Percentiles rank a stretch among this genome's conserved stretches.
Conservation (phyloP, 1,140 invertebrate species). For the Periplaneta americana region DNA sequence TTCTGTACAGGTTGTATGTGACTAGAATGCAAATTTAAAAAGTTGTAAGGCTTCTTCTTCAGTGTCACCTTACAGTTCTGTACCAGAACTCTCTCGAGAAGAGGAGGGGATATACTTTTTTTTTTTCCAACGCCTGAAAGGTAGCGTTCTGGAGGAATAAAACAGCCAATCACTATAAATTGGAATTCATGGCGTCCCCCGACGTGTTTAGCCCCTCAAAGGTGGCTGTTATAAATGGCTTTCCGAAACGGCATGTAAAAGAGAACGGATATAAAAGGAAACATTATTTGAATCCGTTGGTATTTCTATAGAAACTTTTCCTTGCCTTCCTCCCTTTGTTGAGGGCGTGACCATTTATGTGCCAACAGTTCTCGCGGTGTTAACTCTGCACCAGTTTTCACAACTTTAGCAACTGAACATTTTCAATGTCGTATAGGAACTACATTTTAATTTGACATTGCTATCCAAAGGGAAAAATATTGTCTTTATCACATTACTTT, state of each 20-base stretch:
- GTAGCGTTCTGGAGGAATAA: background rate
- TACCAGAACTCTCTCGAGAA: background rate
- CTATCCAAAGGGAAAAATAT: too few relatives aligned
- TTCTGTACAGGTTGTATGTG: background rate
- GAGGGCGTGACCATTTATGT: background rate
- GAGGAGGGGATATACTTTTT: background rate
- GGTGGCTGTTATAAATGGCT: background rate
- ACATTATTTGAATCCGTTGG: background rate
- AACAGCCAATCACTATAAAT: background rate
- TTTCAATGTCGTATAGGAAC: background rate
- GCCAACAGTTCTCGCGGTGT: background rate
- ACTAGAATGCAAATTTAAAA: background rate
- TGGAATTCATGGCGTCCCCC: background rate
- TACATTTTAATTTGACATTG: background rate
- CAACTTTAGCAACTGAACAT: background rate
- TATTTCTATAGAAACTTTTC: background rate
- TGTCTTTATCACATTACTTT: too few relatives aligned
- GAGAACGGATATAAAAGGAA: background rate
- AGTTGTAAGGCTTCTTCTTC: background rate
- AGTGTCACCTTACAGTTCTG: background rate
- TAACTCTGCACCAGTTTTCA: background rate
- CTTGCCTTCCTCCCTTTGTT: background rate
- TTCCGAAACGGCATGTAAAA: background rate
- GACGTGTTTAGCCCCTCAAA: background rate
- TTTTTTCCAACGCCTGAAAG: too few relatives aligned